Conservation (phyloP, 2,113 vertebrate genomes). For the Mus musculus region DNA sequence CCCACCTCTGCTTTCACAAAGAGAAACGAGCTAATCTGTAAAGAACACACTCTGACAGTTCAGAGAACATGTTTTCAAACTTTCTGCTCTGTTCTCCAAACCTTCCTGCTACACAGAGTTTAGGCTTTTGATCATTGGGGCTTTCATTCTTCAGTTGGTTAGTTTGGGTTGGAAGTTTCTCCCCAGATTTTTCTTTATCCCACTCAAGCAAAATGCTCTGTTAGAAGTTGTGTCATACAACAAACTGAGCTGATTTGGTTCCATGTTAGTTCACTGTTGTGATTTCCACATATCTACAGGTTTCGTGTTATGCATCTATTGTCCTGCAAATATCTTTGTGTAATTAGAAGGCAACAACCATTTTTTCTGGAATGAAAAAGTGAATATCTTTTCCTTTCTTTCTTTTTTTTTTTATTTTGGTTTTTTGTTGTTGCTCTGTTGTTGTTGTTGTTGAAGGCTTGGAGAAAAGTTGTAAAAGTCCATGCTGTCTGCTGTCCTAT, state of each 20-base stretch:
- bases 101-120: neutral
- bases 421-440: neutral
- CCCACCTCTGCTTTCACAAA: neutral
- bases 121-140: neutral
- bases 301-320: neutral
- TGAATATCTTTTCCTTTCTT: neutral
- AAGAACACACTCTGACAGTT: neutral
- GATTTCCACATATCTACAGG: neutral
- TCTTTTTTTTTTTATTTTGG: neutral
- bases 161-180: neutral
- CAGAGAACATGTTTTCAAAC: neutral
- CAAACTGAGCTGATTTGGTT: neutral
- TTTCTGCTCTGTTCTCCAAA: neutral
- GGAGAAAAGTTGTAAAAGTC: too few species aligned
- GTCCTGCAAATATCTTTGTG: conserved; percentile 26
- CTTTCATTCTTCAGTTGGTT: neutral
- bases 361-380: neutral
- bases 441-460: neutral
- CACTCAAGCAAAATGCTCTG: neutral
- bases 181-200: conserved; percentile 16
- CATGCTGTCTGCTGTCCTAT: too few species aligned
- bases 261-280: neutral
- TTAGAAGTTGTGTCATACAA: neutral
- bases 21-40: neutral
- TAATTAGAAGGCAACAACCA: neutral